These are phyloP conservation scores for Emmelina monodactyla DNA, from an alignment of 2,888 invertebrate genomes.

Conservation along the genomic window DNA sequence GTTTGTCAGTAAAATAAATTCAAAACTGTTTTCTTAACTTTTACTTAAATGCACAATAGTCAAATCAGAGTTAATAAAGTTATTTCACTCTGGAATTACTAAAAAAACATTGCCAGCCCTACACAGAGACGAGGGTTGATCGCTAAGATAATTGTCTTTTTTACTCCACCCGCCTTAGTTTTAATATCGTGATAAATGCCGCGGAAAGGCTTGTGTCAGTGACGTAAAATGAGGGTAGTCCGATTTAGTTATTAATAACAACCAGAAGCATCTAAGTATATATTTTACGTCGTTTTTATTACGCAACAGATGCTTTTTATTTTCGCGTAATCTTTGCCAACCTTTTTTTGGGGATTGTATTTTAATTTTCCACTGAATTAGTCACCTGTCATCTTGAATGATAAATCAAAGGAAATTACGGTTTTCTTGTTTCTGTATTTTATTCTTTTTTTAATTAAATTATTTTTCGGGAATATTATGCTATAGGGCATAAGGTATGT, in stretches of 20 bases:
- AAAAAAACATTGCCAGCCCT: too few relatives aligned
- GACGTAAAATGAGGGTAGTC: conserved; percentile 43
- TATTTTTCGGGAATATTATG: too few relatives aligned
- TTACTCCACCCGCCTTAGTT: conserved; percentile 54
- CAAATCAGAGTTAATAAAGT: too few relatives aligned
- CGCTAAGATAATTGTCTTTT: conserved; percentile 65
- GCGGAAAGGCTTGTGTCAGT: conserved; percentile 60
- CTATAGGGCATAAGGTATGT: too few relatives aligned
- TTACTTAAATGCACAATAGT: too few relatives aligned
- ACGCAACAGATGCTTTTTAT: conserved; percentile 57
- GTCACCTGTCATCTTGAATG: too few relatives aligned
- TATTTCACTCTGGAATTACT: too few relatives aligned
- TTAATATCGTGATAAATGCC: conserved; percentile 64
- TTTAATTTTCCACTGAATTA: conserved; percentile 54
- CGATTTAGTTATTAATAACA: neutral
- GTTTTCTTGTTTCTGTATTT: conserved; percentile 18
- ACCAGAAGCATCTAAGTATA: neutral
- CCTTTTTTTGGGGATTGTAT: conserved; percentile 31
- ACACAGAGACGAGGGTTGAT: conserved; percentile 49
- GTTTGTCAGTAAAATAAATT: too few relatives aligned
- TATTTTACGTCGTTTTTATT: conserved; percentile 40
- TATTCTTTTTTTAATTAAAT: conserved; percentile 2
- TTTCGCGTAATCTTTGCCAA: conserved; percentile 27
- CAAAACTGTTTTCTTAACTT: too few relatives aligned
- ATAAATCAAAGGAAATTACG: too few relatives aligned